Percentiles rank a stretch among this genome's conserved stretches.
Conservation (phyloP, 2,113 vertebrate species). For the Entosphenus tridentatus region DNA sequence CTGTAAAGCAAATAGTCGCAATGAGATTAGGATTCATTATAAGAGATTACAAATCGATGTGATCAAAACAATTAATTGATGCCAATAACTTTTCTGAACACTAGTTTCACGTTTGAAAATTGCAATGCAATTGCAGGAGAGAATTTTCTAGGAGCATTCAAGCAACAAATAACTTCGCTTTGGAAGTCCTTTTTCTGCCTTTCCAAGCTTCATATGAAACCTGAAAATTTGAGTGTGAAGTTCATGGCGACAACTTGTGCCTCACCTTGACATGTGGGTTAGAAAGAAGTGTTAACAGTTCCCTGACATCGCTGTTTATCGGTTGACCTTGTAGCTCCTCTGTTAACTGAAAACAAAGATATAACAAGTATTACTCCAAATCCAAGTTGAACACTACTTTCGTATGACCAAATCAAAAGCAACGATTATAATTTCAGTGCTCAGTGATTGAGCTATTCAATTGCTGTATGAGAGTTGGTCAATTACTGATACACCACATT, state of each 20-base stretch:
- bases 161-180: neutral
- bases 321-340: neutral
- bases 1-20: no score
- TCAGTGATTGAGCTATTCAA: no score
- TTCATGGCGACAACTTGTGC: neutral
- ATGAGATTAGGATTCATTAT: no score
- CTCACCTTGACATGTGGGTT: conserved; percentile 1
- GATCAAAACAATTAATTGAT: no score
- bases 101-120: neutral
- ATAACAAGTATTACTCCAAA: neutral
- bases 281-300: neutral
- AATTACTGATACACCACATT: neutral
- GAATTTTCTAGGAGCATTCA: neutral
- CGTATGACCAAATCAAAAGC: neutral
- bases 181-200: neutral
- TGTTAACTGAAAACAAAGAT: conserved; percentile 2
- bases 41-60: no score
- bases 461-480: neutral
- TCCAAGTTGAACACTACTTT: neutral
- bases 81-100: neutral
- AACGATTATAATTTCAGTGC: no score
- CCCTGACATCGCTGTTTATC: neutral
- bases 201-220: neutral
- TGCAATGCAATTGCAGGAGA: neutral
- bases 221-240: neutral